Evolutionary conservation across 2,888 invertebrate species (phyloP).

Genomic region (Campoletis raptor): DNA sequence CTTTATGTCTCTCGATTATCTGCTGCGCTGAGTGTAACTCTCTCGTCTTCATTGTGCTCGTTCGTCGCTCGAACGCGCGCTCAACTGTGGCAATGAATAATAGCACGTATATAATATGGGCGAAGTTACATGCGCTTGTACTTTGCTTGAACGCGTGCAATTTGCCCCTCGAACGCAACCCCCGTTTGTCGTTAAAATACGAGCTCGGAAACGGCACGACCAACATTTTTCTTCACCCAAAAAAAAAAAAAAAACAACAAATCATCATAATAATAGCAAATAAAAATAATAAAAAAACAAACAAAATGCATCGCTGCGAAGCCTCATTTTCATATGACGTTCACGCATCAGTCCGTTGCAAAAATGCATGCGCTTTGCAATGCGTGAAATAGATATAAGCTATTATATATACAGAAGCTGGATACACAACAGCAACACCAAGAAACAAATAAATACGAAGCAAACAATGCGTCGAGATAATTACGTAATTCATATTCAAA

Average conservation of each 20-base stretch:
- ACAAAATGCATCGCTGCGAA: slow-evolving; percentile 39
- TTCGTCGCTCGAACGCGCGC: slow-evolving; percentile 60
- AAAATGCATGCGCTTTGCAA: slow-evolving; percentile 73
- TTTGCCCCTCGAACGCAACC: slow-evolving; percentile 59
- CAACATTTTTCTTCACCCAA: slow-evolving; percentile 37
- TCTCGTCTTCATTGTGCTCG: slow-evolving; percentile 60
- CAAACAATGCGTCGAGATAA: slow-evolving; percentile 79
- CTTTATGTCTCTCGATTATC: slow-evolving; percentile 58
- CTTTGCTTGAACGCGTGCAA: slow-evolving; percentile 63
- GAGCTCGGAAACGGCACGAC: slow-evolving; percentile 59
- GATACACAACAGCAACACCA: slow-evolving; percentile 47
- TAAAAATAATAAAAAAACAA: slow-evolving; percentile 54
- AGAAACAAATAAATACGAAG: slow-evolving; percentile 72
- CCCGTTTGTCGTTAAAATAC: slow-evolving; percentile 65
- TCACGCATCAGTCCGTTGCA: slow-evolving; percentile 22
- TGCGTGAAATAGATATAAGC: slow-evolving; percentile 80
- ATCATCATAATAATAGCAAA: not conserved
- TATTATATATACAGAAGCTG: slow-evolving; percentile 68
- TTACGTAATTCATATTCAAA: slow-evolving; percentile 80
- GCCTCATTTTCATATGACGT: slow-evolving; percentile 72
- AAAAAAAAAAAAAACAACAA: slow-evolving; percentile 19
- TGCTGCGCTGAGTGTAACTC: slow-evolving; percentile 50
- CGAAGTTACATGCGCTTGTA: slow-evolving; percentile 25
- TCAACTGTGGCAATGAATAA: slow-evolving; percentile 49
- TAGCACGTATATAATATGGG: slow-evolving; percentile 25